Base-by-base conservation (phyloP, 2,113 vertebrate genomes). In the Leucopsar rothschildi region DNA sequence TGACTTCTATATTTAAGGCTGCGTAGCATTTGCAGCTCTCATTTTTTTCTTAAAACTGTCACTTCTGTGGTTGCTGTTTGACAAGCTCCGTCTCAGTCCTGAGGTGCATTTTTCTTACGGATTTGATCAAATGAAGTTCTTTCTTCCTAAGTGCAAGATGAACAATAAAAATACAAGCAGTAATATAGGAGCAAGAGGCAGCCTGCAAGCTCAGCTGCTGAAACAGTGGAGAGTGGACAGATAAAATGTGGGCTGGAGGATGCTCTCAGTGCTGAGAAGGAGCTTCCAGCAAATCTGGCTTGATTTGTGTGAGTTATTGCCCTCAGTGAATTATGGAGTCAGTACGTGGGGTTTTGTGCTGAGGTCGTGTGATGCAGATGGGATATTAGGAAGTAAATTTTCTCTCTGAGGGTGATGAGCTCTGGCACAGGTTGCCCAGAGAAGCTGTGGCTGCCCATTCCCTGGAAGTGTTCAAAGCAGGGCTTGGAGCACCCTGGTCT, bases 201-300 rank as follows among this genome's bases (percentile, higher is more conserved):
- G 72, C 28, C 83, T 90, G 94, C 88, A 78, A 93, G 57, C 88
- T 95, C 95, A 92, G 88, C 82, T 95, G 94, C 91, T 92, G 86
- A 83, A 92, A 81, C 60, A 84, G 91, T 15, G 7, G 56, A 61
- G 72, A 63, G 39, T 39, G 57, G 52, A 83, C 3, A 1, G 72
- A 59, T 93, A 68, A 97, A 88, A 94, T 64, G 76, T 75, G 64
- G 77, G 59, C n/a, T 61, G 22, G 68, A 86, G 76, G 86, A 92
- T 92, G 79, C 22, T 78, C 73, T 59, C 2, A 1, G 39, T 59
- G 55, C 80, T 76, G 55, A 90, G 76, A 72, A 63, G 40, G 52
- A 69, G 42, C 56, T 94, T 77, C 37, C 42, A 50, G 88, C 40
- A 77, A 47, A 40, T 77, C 47, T 39, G 61, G 44, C 35, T 53